Evolutionary conservation across 2,113 vertebrate species (phyloP).

Genomic region (Archocentrus centrarchus): DNA sequence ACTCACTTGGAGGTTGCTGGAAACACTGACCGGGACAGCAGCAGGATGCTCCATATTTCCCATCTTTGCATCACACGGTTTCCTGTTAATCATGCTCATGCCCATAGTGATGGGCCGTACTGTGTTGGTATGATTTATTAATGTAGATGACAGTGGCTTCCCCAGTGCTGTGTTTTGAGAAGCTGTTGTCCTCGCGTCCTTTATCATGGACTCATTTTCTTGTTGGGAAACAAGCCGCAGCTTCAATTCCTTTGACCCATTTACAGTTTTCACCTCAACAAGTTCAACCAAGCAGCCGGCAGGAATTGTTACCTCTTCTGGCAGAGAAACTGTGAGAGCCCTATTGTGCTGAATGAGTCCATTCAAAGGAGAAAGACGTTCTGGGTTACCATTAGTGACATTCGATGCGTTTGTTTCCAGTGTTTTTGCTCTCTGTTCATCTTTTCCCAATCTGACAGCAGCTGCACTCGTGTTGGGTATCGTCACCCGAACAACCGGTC

Average conservation of each 20-base stretch:
- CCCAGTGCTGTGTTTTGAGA: conserved; percentile 31
- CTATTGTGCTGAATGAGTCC: conserved; percentile 85
- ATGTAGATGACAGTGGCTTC: conserved; percentile 56
- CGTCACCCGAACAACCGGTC: conserved; percentile 48
- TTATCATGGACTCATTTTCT: conserved; percentile 59
- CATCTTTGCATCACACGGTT: conserved; percentile 35
- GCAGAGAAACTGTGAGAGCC: conserved; percentile 90
- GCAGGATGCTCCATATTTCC: conserved; percentile 23
- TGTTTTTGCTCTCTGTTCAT: conserved; percentile 54
- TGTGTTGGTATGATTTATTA: conserved; percentile 49
- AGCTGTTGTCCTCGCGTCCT: conserved; percentile 39
- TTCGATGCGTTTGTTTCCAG: conserved; percentile 35
- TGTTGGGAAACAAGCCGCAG: conserved; percentile 88
- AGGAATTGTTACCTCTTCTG: conserved; percentile 88
- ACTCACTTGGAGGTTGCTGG: conserved; percentile 22
- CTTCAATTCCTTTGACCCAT: conserved; percentile 90
- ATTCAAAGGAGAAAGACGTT: conserved; percentile 82
- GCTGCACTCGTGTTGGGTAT: conserved; percentile 43
- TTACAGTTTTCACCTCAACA: conserved; percentile 92
- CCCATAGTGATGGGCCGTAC: conserved; percentile 36
- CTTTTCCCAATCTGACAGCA: conserved; percentile 37
- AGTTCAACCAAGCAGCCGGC: conserved; percentile 92
- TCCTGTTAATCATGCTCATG: conserved; percentile 52
- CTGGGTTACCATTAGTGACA: conserved; percentile 79
- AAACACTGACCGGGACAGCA: conserved; percentile 12